Percentiles rank a stretch among this genome's conserved stretches.
phyloP scores from a whole-genome alignment of 2,888 invertebrate species.

The Tetanocera ferruginea region DNA sequence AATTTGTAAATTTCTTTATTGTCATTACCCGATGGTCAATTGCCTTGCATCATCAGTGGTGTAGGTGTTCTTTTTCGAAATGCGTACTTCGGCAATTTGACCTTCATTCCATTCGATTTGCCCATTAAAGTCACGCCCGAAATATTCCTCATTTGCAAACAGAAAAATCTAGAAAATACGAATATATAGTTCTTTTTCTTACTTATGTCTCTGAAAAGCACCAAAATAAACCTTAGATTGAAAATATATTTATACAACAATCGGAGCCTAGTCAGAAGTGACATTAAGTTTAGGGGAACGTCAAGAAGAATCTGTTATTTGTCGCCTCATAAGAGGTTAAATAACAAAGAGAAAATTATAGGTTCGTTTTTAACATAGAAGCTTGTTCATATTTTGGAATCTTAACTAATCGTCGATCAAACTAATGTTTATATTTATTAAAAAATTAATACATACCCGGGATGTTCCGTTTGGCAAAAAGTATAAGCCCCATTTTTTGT shows the following conservation, averaged over 20 bases:
- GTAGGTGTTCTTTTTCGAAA: slow-evolving; percentile 83
- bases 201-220: too few relatives aligned
- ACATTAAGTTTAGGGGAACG: too few relatives aligned
- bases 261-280: too few relatives aligned
- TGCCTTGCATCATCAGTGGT: slow-evolving; percentile 82
- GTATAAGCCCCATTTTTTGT: slow-evolving; percentile 69
- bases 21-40: slow-evolving; percentile 70
- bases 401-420: too few relatives aligned
- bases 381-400: too few relatives aligned
- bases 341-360: too few relatives aligned
- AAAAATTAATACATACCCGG: slow-evolving; percentile 51
- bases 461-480: slow-evolving; percentile 64
- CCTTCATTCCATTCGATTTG: slow-evolving; percentile 78
- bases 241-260: too few relatives aligned
- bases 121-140: slow-evolving; percentile 77
- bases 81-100: slow-evolving; percentile 65
- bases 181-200: too few relatives aligned
- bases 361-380: too few relatives aligned
- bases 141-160: slow-evolving; percentile 79
- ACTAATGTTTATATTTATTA: too few relatives aligned
- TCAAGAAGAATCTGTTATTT: neutral
- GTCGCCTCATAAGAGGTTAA: too few relatives aligned
- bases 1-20: neutral
- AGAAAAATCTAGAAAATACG: slow-evolving; percentile 68
- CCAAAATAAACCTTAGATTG: too few relatives aligned